A percentile compares a stretch with the other conserved stretches of the same genome.
phyloP scores from a whole-genome alignment of 1,140 invertebrate genomes.

The Drosophila willistoni region DNA sequence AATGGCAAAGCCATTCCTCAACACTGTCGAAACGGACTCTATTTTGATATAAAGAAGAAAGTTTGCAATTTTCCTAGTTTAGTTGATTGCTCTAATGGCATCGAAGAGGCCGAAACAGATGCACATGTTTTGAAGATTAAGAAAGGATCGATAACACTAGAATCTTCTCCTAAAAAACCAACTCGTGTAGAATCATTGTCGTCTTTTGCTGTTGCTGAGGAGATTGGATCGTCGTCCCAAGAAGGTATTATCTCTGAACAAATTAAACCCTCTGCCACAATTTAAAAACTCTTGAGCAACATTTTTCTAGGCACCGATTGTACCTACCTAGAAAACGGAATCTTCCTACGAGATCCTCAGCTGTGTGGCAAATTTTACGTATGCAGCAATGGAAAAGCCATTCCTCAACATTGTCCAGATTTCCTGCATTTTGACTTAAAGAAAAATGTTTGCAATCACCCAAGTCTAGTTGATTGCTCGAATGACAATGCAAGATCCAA shows the following conservation, averaged over 20 bases:
- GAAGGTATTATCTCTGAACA: too few relatives aligned
- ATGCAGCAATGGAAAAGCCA: conserved; percentile 39
- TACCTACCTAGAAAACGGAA: conserved; percentile 38
- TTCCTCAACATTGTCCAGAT: conserved; percentile 39
- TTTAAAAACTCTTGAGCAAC: not conserved
- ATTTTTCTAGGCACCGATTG: conserved; percentile 12
- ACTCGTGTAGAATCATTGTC: too few relatives aligned
- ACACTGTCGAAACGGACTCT: conserved; percentile 43
- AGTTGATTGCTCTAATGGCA: conserved; percentile 42
- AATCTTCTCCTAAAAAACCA: not conserved
- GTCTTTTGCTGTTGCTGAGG: too few relatives aligned
- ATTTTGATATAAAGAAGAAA: conserved; percentile 54
- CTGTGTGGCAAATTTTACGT: conserved; percentile 52
- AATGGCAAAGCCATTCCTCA: conserved; percentile 35
- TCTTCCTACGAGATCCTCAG: conserved; percentile 32
- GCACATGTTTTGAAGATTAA: not conserved
- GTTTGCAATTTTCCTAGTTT: conserved; percentile 58
- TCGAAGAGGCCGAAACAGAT: not conserved
- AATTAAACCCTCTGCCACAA: not conserved
- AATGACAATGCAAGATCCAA: not conserved
- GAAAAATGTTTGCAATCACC: conserved; percentile 58
- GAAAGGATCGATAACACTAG: not conserved
- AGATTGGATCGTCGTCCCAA: too few relatives aligned
- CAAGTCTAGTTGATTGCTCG: conserved; percentile 50
- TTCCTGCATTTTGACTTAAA: conserved; percentile 51